Percentiles rank a stretch among this genome's conserved stretches.
These are phyloP conservation scores for Falcunculus frontatus DNA, from an alignment of 2,113 vertebrate genomes.

Conservation along the genomic window DNA sequence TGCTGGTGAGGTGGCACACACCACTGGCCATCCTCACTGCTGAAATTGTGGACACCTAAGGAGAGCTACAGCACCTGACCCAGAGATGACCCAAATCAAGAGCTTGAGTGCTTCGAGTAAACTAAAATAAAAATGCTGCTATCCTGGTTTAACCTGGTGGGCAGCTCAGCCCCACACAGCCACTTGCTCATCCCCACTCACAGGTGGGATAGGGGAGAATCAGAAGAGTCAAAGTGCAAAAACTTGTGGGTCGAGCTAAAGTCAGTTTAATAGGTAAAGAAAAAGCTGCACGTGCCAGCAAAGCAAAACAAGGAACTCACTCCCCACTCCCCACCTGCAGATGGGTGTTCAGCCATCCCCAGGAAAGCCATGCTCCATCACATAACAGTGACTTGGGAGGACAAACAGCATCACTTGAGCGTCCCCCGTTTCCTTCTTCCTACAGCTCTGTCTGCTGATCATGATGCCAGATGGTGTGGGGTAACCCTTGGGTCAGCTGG, in stretches of 20 bases:
- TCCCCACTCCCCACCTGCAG: not conserved
- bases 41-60: not conserved
- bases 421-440: rapidly evolving
- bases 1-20: not conserved
- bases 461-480: rapidly evolving
- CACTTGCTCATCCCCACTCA: not conserved
- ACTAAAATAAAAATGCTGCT: not conserved
- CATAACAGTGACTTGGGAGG: rapidly evolving
- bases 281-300: not conserved
- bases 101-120: not conserved
- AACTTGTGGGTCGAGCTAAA: not conserved
- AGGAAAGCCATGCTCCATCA: not conserved
- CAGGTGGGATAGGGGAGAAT: not conserved
- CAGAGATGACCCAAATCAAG: not conserved
- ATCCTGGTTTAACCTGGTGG: rapidly evolving
- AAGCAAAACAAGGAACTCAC: not conserved
- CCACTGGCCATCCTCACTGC: not conserved
- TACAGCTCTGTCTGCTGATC: not conserved
- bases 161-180: not conserved
- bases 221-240: not conserved
- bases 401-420: rapidly evolving
- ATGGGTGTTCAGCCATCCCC: not conserved
- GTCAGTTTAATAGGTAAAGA: not conserved
- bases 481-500: not conserved
- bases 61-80: not conserved